Base-by-base conservation (phyloP, 2,888 invertebrate species). In the Amiota mariae region DNA sequence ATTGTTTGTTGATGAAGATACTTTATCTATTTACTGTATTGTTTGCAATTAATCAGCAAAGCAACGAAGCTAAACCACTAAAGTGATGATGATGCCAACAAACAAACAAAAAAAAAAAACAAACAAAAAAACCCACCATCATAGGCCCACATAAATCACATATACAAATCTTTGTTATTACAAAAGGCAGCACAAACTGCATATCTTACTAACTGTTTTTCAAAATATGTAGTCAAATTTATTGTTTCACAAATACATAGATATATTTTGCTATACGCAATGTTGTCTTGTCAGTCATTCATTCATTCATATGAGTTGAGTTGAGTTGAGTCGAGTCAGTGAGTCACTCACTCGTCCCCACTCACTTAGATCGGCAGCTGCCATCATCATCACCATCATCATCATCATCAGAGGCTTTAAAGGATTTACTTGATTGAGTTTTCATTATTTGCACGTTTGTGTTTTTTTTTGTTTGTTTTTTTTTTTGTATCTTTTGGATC, bases 41-140 rank as follows among this genome's bases (percentile, higher is more conserved):
- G 36, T 36, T 36, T 68, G 67, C 67, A 68, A 68, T 68, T 47
- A 68, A 68, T 68, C 67, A 68, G 67, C 54, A 51, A 68, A 51
- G 8, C 67, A 68, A 68, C 67, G 67, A 68, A 68, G 51, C 67
- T 48, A 51, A 68, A 68, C 59, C 36, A 36, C 36, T 36, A 36
- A 36, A 36, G 36, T 36, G 36, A 36, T 36, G 36, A 24, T 24
- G 24, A 24, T 24, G 24, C 24, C 24, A 24, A 24, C 24, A 24
- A 24, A n/a, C n/a, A n/a, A n/a, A n/a, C n/a, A n/a, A n/a, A n/a
- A n/a, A n/a, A n/a, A n/a, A n/a, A n/a, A n/a, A n/a, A n/a, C n/a
- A n/a, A n/a, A n/a, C n/a, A n/a, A n/a, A n/a, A n/a, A n/a, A 24
- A 24, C 24, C 24, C 24, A n/a, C 3, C 24, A 24, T 24, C 24